Base-by-base conservation (phyloP, 2,113 vertebrate genomes). In the Proteles cristata region DNA sequence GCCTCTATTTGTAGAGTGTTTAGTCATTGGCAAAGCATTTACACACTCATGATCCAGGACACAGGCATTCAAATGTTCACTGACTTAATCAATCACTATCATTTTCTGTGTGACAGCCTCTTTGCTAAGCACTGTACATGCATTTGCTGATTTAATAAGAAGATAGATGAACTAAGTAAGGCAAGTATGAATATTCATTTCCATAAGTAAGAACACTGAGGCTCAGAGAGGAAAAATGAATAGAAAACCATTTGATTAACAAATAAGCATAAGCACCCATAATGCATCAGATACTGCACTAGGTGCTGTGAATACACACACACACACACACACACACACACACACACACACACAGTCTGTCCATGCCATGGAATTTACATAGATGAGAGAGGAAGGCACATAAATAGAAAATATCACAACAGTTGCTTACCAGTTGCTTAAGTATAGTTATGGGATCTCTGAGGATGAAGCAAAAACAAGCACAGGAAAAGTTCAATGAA, bases 101-200 rank as follows among this genome's bases (percentile, higher is more conserved):
- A 26, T 31, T 66, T 53, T 26, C 25, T 63, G 6, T 71, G 39
- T 26, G 77, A 50, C 7, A 76, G 48, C 50, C 11, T 63, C 23
- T 96, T 48, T 39, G 25, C 31, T 66, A 73, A 90, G 14, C 45
- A 23, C 7, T 66, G 0, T 31, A 23, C 5, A 35, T 26, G 9
- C 2, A 15, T 66, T 93, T 88, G 63, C 28, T 88, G 77, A 92
- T 86, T 87, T 94, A 92, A 31, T 16, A 80, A n/a, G 39, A 94
- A 3, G n/a, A 66, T 48, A 7, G 19, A 68, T 93, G 31, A 93
- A 65, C 16, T 88, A 55, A 65, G 4, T 11, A 68, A 5, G 14
- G 25, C 17, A 58, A 85, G 31, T 50, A 7, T 66, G 69, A 4
- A 33, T 92, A 65, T 86, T 58, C 61, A 68, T 73, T 96, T 82